Base-by-base conservation (phyloP, 2,888 invertebrate species). In the Alloscopus bannaensis region DNA sequence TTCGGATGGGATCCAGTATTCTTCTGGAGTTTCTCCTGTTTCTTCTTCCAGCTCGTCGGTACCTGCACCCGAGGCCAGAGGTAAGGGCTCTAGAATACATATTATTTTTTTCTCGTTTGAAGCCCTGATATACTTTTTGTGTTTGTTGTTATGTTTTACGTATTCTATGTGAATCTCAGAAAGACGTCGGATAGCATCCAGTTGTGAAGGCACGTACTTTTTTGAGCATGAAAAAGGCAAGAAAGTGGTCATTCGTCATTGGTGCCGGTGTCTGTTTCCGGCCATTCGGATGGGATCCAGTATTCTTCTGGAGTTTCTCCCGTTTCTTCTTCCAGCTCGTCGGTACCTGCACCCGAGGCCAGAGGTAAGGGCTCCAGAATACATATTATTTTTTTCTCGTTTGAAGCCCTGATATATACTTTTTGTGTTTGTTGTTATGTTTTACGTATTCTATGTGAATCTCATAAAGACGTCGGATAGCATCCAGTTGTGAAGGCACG, bases 201-300 rank as follows among this genome's bases (percentile, higher is more conserved):
- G n/a, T n/a, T n/a, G n/a, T n/a, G n/a, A n/a, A n/a, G n/a, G n/a
- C n/a, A n/a, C n/a, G n/a, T n/a, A n/a, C n/a, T n/a, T n/a, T n/a
- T n/a, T n/a, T n/a, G n/a, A n/a, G n/a, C n/a, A n/a, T n/a, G n/a
- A n/a, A n/a, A n/a, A n/a, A n/a, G n/a, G n/a, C n/a, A n/a, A n/a
- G 80, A 80, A 69, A 80, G 80, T 73, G 78, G 78, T 42, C 73
- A 81, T 73, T 81, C 81, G 72, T 79, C 81, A 70, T 70, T 78
- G 66, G 79, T 72, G 26, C 66, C 79, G 36, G 73, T 66, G 11
- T 72, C 72, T 52, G 64, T 55, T 72, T 75, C 73, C 55, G 73
- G 66, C 57, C 65, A 65, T 45, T 45, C 73, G 13, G 66, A 75
- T 47, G 66, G 66, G 36, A 64, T 72, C 28, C 64, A 42, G 24